These are phyloP conservation scores for Euphysa ruthae DNA, from an alignment of 30 jellyfish, hydroid and myxozoan species.

Conservation along the genomic window DNA sequence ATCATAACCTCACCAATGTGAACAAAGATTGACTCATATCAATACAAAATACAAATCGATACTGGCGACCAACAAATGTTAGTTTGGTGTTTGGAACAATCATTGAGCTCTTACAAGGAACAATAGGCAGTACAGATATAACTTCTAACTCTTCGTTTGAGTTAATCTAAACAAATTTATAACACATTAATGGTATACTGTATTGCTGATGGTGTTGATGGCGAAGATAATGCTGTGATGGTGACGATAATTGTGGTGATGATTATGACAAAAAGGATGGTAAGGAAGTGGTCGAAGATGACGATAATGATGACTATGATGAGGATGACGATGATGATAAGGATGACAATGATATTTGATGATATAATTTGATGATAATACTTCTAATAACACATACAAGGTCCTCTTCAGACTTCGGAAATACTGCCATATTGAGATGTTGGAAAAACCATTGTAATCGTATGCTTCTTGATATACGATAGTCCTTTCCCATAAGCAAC, in stretches of 20 bases:
- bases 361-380: neutral
- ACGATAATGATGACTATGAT: no score
- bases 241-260: no score
- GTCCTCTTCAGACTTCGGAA: constrained; percentile 56
- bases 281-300: no score
- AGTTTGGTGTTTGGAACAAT: constrained; percentile 76
- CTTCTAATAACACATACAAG: constrained; percentile 33
- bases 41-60: constrained; percentile 83
- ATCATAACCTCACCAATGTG: constrained; percentile 62
- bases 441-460: constrained; percentile 98
- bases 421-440: constrained; percentile 58
- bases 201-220: no score
- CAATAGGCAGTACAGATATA: constrained; percentile 71
- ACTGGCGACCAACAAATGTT: constrained; percentile 83
- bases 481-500: constrained; percentile 87
- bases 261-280: no score
- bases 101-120: constrained; percentile 18
- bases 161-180: constrained; percentile 3
- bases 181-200: no score
- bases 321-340: no score
- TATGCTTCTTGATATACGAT: constrained; percentile 94
- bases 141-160: constrained; percentile 72
- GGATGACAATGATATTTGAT: no score
- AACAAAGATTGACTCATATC: constrained; percentile 90
- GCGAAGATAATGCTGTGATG: no score